Base-by-base conservation (phyloP, 1,140 invertebrate species). In the Drosophila pseudoobscura region DNA sequence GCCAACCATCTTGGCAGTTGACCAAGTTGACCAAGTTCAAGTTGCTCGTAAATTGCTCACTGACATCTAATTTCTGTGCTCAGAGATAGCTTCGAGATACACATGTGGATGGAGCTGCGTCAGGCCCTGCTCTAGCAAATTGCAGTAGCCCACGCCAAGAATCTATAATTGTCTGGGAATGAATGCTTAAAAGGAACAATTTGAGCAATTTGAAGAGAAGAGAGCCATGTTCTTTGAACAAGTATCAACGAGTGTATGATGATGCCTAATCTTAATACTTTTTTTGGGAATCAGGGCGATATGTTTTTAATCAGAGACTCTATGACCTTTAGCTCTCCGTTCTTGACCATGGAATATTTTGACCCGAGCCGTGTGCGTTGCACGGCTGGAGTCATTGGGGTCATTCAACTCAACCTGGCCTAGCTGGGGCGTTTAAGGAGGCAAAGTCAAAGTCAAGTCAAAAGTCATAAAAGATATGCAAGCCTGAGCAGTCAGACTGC, bases 401-500 rank as follows among this genome's bases (percentile, higher is more conserved):
- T 84, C 82, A 53, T 84, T 84, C 68, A 84, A 80, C 80, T 59
- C 15, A 17, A 52, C 41, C 63, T 53, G 62, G 69, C 50, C 51
- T 20, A 44, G 69, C 50, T 47, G 26, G 51, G 49, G 66, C 58
- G 68, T 59, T 70, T 59, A 59, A 72, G 70, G 52, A 75, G 72
- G 60, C 55, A 75, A 53, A 82, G 82, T 80, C 62, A 72, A 72
- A 83, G 79, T 60, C 79, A 79, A 84, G 80, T 84, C 80, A 85
- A 87, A 85, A 85, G 80, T 85, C 80, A 85, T 87, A 85, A 85
- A 85, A 85, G 78, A 85, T 85, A 87, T 87, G 80, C 80, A 85
- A 64, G 72, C 76, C 57, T 31, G 50, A 22, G 45, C 39, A 74
- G 69, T 43, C 50, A 31, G 56, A 56, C 47, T 71, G 77, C 80